phyloP scores from a whole-genome alignment of 2,797 vertebrate species.

The Hylomyscus alleni region DNA sequence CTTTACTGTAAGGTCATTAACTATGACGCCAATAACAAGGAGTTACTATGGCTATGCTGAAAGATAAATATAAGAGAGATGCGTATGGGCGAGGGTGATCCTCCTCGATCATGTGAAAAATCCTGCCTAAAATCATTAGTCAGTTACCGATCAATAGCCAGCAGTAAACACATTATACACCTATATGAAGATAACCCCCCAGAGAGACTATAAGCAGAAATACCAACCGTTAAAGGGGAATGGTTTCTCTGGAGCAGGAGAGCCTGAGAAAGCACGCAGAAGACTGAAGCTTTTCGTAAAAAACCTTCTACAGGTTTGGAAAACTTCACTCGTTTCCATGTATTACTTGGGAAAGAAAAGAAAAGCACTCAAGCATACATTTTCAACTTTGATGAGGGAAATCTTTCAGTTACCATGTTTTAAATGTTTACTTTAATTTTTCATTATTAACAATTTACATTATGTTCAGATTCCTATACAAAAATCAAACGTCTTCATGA shows the following conservation, averaged over 20 bases:
- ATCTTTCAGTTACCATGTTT: neutral
- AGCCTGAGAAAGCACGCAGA: neutral
- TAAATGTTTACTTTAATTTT: neutral
- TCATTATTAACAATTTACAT: neutral
- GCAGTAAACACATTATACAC: neutral
- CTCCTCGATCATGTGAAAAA: neutral
- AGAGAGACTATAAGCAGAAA: conserved; percentile 15
- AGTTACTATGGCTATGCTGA: neutral
- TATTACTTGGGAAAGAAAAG: conserved; percentile 38
- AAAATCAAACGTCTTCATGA: neutral
- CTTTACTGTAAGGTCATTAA: neutral
- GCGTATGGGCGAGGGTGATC: neutral
- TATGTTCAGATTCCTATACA: neutral
- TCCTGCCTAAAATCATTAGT: neutral
- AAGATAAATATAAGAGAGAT: neutral
- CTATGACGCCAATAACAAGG: neutral
- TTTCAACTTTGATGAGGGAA: neutral
- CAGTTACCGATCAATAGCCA: neutral
- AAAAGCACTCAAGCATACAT: neutral
- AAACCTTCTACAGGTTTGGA: neutral
- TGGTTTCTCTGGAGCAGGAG: neutral
- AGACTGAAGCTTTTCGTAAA: neutral
- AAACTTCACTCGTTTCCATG: neutral
- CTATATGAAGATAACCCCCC: neutral
- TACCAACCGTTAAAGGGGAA: neutral